phyloP scores from a whole-genome alignment of 2,113 vertebrate genomes.

The Tamias sibiricus region DNA sequence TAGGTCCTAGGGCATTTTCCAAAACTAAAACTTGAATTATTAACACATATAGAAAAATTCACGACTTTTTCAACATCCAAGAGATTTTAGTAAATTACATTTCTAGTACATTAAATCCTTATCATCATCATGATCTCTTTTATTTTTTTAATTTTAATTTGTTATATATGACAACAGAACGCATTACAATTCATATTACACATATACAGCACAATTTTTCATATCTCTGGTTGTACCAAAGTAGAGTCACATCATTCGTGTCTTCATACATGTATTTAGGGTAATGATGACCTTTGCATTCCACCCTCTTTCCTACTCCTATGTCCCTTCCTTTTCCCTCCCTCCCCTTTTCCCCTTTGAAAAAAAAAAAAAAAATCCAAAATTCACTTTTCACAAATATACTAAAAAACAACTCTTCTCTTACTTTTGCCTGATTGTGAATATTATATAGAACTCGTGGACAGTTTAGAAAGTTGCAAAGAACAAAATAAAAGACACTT shows the following conservation, averaged over 20 bases:
- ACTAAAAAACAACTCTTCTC: not conserved
- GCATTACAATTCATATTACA: too few relatives aligned
- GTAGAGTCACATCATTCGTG: too few relatives aligned
- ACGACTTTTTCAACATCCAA: not conserved
- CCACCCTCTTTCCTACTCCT: too few relatives aligned
- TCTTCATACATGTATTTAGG: too few relatives aligned
- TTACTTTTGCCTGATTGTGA: not conserved
- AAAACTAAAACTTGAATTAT: not conserved
- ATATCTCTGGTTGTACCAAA: too few relatives aligned
- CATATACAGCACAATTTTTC: too few relatives aligned
- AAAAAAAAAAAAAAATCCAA: constrained; percentile 1
- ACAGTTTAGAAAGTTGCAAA: not conserved
- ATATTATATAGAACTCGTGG: not conserved
- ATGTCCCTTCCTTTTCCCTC: too few relatives aligned
- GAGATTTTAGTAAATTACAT: not conserved
- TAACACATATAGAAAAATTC: not conserved
- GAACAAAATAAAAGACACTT: constrained; percentile 34
- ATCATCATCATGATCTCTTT: not conserved
- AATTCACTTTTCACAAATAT: not conserved
- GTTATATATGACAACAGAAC: too few relatives aligned
- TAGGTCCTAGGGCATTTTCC: not conserved
- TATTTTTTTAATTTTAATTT: too few relatives aligned
- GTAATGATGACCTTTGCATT: too few relatives aligned
- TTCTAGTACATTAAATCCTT: not conserved
- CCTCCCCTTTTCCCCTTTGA: too few relatives aligned